Conservation (phyloP, 2,113 vertebrate genomes). For the Hydrolagus affinis region DNA sequence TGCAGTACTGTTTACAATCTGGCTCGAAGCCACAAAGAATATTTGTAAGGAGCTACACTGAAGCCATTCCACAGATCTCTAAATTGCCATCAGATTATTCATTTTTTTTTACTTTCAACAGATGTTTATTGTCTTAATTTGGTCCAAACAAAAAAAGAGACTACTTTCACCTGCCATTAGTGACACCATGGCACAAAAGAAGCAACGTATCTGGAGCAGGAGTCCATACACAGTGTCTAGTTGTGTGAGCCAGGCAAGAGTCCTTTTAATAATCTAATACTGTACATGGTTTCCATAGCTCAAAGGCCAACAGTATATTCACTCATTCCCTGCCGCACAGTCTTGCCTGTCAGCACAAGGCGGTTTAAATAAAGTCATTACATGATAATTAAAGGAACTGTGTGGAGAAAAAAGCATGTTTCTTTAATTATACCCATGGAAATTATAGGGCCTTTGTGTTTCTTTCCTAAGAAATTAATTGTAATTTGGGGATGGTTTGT, state of each 20-base stretch:
- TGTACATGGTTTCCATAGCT: not conserved
- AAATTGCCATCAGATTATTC: constrained; percentile 7
- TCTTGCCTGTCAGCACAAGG: not conserved
- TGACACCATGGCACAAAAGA: not conserved
- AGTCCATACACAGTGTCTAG: not conserved
- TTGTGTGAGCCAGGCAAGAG: not conserved
- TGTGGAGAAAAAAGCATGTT: not conserved
- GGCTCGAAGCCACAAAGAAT: constrained; percentile 6
- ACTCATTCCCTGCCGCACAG: not conserved
- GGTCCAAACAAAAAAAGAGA: constrained; percentile 1
- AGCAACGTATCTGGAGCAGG: not conserved
- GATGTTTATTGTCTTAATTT: not conserved
- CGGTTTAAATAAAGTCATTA: not conserved
- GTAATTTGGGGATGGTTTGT: too few species aligned
- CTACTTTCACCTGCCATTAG: constrained; percentile 2
- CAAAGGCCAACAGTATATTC: not conserved
- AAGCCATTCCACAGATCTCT: not conserved
- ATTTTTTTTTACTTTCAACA: constrained; percentile 6
- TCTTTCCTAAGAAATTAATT: too few species aligned
- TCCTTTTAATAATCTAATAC: constrained; percentile 13
- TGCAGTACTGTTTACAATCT: not conserved
- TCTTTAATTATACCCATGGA: not conserved
- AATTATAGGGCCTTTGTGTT: too few species aligned
- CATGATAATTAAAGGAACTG: constrained; percentile 1
- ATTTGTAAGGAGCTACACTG: not conserved